phyloP scores from a whole-genome alignment of 1,140 invertebrate species.

The Calliopsis andreniformis region DNA sequence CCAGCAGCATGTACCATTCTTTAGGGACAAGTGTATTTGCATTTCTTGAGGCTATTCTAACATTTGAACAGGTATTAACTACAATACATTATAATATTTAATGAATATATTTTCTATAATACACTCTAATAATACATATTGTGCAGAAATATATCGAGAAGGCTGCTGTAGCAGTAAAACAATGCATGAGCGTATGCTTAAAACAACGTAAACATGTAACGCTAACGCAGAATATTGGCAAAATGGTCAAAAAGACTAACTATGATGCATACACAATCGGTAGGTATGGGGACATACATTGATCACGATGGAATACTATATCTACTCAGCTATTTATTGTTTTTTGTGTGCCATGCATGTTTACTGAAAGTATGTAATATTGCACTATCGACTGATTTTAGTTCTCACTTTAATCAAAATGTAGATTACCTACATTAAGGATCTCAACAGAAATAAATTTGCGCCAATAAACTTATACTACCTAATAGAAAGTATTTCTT shows the following conservation, averaged over 20 bases:
- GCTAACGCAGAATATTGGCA: slow-evolving; percentile 89
- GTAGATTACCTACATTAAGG: too few relatives aligned
- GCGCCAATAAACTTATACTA: too few relatives aligned
- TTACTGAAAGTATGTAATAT: neutral
- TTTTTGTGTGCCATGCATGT: neutral
- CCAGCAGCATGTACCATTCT: slow-evolving; percentile 94
- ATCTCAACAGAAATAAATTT: too few relatives aligned
- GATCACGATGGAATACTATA: neutral
- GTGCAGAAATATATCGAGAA: slow-evolving; percentile 86
- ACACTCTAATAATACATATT: slow-evolving; percentile 29
- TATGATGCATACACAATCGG: slow-evolving; percentile 89
- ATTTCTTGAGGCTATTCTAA: slow-evolving; percentile 96
- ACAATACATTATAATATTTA: slow-evolving; percentile 3
- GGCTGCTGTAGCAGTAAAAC: slow-evolving; percentile 88
- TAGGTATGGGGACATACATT: slow-evolving; percentile 66
- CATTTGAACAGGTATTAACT: slow-evolving; percentile 89
- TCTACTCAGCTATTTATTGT: neutral
- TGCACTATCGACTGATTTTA: neutral
- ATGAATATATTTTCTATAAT: slow-evolving; percentile 13
- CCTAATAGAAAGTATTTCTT: neutral
- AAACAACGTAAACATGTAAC: slow-evolving; percentile 87
- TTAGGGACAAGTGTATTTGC: slow-evolving; percentile 94
- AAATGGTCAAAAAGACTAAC: slow-evolving; percentile 90
- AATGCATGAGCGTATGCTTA: slow-evolving; percentile 90
- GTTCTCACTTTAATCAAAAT: too few relatives aligned